Percentiles rank a stretch among this genome's conserved stretches.
These are phyloP conservation scores for Isaurus tuberculatus DNA, from an alignment of 92 coral and sea anemone species.

Conservation along the genomic window DNA sequence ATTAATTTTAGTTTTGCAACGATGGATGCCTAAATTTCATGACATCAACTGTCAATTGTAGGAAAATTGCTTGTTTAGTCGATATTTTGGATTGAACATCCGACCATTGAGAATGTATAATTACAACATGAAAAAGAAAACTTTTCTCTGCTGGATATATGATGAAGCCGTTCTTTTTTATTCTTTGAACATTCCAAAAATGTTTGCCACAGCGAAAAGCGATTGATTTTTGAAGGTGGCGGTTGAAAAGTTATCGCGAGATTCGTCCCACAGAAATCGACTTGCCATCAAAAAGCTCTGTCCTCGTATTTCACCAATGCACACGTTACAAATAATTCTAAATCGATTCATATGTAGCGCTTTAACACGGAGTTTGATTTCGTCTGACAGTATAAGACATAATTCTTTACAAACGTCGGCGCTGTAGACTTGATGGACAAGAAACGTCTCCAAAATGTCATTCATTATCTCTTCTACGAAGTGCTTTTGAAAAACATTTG, in stretches of 20 bases:
- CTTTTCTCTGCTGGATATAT: constrained; percentile 4
- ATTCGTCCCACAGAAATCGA: constrained; percentile 91
- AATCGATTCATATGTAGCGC: constrained; percentile 75
- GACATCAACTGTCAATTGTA: too few species aligned
- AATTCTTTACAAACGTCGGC: constrained; percentile 62
- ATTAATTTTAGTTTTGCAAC: too few species aligned
- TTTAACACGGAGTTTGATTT: constrained; percentile 75
- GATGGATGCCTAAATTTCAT: too few species aligned
- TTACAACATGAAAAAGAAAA: background rate
- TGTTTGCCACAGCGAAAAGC: constrained; percentile 92
- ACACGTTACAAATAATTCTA: constrained; percentile 82
- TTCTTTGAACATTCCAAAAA: constrained; percentile 81
- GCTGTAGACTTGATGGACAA: constrained; percentile 58
- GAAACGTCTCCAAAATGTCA: constrained; percentile 62
- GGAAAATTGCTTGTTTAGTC: too few species aligned
- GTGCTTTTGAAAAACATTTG: constrained; percentile 60
- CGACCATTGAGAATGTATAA: too few species aligned
- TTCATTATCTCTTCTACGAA: constrained; percentile 76
- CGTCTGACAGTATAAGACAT: constrained; percentile 72
- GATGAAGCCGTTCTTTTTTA: constrained; percentile 14
- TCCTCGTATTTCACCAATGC: constrained; percentile 76
- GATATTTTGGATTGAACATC: too few species aligned
- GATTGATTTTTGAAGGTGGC: constrained; percentile 83
- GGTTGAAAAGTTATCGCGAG: constrained; percentile 82
- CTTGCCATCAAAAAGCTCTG: constrained; percentile 89